Evolutionary conservation across 2,888 invertebrate species (phyloP).

Genomic region (Euzetes globulus): DNA sequence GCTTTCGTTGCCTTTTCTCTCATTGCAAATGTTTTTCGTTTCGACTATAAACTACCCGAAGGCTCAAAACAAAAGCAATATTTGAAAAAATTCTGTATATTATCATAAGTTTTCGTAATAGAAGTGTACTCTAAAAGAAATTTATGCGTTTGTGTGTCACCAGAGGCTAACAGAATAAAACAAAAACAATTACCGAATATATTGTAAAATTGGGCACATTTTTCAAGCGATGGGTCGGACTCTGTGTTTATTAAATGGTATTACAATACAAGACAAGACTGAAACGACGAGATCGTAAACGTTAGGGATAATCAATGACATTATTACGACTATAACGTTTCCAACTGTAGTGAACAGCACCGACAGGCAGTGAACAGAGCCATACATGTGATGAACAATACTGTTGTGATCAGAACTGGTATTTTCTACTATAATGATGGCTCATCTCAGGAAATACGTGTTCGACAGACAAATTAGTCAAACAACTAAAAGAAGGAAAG

Average conservation of each 20-base stretch:
- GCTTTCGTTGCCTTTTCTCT: neutral
- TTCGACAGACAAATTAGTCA: constrained; percentile 28
- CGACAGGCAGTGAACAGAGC: neutral
- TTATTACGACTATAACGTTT: constrained; percentile 11
- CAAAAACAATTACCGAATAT: constrained; percentile 5
- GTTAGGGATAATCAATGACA: constrained; percentile 25
- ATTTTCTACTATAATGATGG: neutral
- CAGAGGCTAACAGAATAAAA: neutral
- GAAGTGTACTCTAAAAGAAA: neutral
- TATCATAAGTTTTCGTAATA: constrained; percentile 5
- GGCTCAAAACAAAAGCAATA: constrained; percentile 21
- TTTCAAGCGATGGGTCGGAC: neutral
- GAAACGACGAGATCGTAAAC: neutral
- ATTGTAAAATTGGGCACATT: constrained; percentile 8
- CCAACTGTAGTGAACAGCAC: neutral
- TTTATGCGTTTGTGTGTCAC: constrained; percentile 25
- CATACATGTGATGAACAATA: neutral
- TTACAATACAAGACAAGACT: neutral
- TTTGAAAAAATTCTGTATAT: neutral
- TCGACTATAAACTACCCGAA: constrained; percentile 27
- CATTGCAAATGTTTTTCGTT: neutral
- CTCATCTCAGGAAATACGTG: constrained; percentile 29
- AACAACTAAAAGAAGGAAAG: constrained; percentile 5
- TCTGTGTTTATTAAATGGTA: neutral
- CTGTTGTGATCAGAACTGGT: neutral